Base-by-base conservation (phyloP, 2,113 vertebrate species). In the Phainopepla nitens region DNA sequence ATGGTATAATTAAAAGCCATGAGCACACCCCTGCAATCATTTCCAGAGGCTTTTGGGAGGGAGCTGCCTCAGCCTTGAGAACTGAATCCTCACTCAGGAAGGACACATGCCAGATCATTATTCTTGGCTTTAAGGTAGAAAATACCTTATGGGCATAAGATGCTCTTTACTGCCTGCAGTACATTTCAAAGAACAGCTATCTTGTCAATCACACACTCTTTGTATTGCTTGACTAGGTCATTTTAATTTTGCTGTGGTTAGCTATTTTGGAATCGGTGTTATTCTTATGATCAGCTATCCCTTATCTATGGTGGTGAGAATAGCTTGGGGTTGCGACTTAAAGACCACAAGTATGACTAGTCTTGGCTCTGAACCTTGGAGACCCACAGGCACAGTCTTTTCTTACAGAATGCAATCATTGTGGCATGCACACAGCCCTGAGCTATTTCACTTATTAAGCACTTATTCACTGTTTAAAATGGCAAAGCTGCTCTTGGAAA, bases 391-490 rank as follows among this genome's bases (percentile, higher is more conserved):
- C 95, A 89, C 27, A 51, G 77, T 85, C 87, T 97, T 97, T 90
- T 86, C 94, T 78, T 84, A 92, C 86, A 93, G 96, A 97, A 96
- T 94, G 97, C 91, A 97, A 97, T 96, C 93, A 92, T 71, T 82
- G 79, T 91, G 95, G 96, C 96, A 96, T 94, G 95, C 94, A 81
- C 41, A 89, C 78, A 94, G 96, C 90, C 90, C 90, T 62, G 73
- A 94, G 95, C 95, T 91, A 57, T 97, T 97, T 95, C 86, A 91
- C 79, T 95, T 95, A 95, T 94, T 96, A 96, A 97, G 94, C 93
- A n/a, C n/a, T n/a, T n/a, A n/a, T n/a, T n/a, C n/a, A n/a, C 94
- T 96, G 73, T 87, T 96, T 94, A 95, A 97, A 94, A 96, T 94
- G 93, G 97, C 95, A 97, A 87, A 83, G 78, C 91, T 95, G 87